Base-by-base conservation (phyloP, 2,888 invertebrate species). In the Eristalis tenax region DNA sequence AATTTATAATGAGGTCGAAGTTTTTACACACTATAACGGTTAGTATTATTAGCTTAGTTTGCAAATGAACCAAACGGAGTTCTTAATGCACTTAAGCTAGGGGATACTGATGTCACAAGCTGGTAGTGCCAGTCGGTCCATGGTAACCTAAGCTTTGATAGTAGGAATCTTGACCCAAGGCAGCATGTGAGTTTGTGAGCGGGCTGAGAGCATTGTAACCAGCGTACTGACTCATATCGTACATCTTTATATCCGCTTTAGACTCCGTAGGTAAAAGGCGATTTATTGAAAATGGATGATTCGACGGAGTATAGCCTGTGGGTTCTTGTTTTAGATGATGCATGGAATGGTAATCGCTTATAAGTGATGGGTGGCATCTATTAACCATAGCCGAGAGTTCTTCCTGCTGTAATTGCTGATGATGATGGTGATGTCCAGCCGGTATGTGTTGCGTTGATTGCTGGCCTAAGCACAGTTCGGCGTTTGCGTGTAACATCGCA, bases 221-320 rank as follows among this genome's bases (percentile, higher is more conserved):
- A 81, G 86, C 94, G 90, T 95, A 95, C 89, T 94, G 95, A 87
- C 95, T 95, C 94, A 96, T 97, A 91, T 97, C 97, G 94, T 98
- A 98, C 97, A 98, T 97, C 94, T 98, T 98, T 90, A 97, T 95
- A 93, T 98, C 98, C 89, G 97, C 95, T 93, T 98, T 97, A 89
- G 96, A 96, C 93, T 97, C 97, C 73, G 96, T 95, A 75, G 98
- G 98, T 91, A 99, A 95, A 92, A 99, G 95, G 93, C 98, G 96
- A 91, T 97, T 98, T 93, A 99, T 99, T 93, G 98, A 98, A 94
- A 99, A 99, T 28, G 98, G 98, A 92, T 98, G 98, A 92, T 95
- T 97, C 89, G 97, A 96, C 18, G 97, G 96, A 82, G 97, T 96
- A 91, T 97, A 97, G 57, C 96, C 95, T 57, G 95, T 94, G 73